Percentiles rank a stretch among this genome's conserved stretches.
phyloP scores from a whole-genome alignment of 2,888 invertebrate genomes.

The Amphipyra tragopoginis region DNA sequence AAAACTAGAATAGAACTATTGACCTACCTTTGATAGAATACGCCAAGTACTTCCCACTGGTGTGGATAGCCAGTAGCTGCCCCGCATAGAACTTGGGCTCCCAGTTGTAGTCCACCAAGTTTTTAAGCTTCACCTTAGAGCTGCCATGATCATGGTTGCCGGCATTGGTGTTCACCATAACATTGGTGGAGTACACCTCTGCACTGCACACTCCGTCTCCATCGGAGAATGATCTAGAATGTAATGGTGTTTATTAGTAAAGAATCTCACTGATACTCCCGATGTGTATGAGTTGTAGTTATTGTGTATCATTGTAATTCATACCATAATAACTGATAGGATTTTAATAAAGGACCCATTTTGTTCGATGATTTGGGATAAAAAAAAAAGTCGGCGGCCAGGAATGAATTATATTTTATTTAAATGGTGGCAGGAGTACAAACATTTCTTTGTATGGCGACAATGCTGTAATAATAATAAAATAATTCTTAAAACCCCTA shows the following conservation, averaged over 20 bases:
- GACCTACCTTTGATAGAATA: conserved; percentile 96
- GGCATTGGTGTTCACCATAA: conserved; percentile 92
- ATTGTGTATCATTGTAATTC: too few species aligned
- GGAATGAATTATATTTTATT: too few species aligned
- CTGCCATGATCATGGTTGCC: conserved; percentile 95
- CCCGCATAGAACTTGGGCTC: conserved; percentile 96
- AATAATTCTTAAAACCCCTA: too few species aligned
- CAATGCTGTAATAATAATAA: too few species aligned
- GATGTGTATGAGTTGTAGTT: too few species aligned
- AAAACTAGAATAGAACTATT: too few species aligned
- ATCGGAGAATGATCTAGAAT: conserved; percentile 89
- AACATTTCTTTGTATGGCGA: too few species aligned
- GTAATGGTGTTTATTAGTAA: not conserved
- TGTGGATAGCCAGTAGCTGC: conserved; percentile 96
- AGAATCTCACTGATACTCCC: not conserved
- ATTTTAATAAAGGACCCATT: too few species aligned
- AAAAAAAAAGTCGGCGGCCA: too few species aligned
- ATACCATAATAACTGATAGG: too few species aligned
- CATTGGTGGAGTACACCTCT: conserved; percentile 90
- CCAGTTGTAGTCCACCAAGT: conserved; percentile 98
- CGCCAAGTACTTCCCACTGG: conserved; percentile 95
- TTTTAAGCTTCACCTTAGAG: conserved; percentile 96
- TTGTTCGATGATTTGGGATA: too few species aligned
- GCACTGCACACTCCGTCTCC: conserved; percentile 90
- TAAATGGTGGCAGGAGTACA: too few species aligned